Conservation (phyloP, 2,888 invertebrate genomes). For the Blastobasis adustella region DNA sequence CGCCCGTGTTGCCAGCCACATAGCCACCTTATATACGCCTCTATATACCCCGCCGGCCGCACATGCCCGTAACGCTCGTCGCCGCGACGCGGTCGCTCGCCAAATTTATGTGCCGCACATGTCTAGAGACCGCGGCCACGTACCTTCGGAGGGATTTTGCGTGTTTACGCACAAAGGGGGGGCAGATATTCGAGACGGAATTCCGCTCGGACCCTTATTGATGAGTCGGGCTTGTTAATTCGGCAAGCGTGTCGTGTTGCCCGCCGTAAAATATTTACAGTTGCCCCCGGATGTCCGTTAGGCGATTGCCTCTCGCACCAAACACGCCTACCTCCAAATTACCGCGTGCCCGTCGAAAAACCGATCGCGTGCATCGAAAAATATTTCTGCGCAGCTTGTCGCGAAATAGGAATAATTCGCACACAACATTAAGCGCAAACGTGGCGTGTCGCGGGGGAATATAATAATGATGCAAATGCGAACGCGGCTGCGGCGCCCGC, state of each 20-base stretch:
- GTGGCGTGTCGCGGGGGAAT: conserved; percentile 12
- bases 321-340: too few relatives aligned
- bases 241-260: conserved; percentile 12
- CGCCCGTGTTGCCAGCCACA: conserved; percentile 69
- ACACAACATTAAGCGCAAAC: conserved; percentile 21
- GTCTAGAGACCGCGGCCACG: conserved; percentile 73
- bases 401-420: too few relatives aligned
- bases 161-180: conserved; percentile 68
- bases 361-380: too few relatives aligned
- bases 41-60: conserved; percentile 59
- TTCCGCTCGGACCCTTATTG: conserved; percentile 65
- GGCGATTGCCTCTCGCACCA: too few relatives aligned
- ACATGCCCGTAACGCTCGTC: conserved; percentile 41
- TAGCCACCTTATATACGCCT: conserved; percentile 61
- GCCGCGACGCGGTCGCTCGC: conserved; percentile 61
- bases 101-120: conserved; percentile 75
- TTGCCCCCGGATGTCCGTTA: neutral
- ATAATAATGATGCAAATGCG: conserved; percentile 38
- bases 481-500: conserved; percentile 19
- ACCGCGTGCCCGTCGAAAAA: too few relatives aligned
- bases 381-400: too few relatives aligned
- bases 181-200: conserved; percentile 64
- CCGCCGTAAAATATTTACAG: conserved; percentile 6
- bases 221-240: conserved; percentile 49
- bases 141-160: conserved; percentile 74